Percentiles rank a stretch among this genome's conserved stretches.
Evolutionary conservation across 2,888 invertebrate genomes (phyloP).

Genomic region (Megaustenia siamemsis): DNA sequence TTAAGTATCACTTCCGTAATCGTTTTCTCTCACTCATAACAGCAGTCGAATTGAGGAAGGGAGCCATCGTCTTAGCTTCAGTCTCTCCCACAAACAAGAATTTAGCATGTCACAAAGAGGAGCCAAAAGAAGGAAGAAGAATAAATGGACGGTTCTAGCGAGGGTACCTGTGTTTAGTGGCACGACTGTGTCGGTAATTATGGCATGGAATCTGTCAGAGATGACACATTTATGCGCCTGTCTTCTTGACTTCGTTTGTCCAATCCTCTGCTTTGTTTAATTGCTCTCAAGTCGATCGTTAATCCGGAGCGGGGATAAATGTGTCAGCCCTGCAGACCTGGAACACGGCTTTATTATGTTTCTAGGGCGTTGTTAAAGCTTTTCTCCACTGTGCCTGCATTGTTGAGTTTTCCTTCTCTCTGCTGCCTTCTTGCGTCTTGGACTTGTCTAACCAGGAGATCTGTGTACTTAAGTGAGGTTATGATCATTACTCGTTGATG

Average conservation of each 20-base stretch:
- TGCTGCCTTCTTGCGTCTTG: not conserved
- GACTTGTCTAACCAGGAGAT: no score
- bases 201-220: constrained; percentile 41
- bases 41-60: not conserved
- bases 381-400: not conserved
- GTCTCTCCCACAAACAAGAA: not conserved
- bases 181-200: constrained; percentile 13
- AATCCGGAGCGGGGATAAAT: constrained; percentile 39
- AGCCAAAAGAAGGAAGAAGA: not conserved
- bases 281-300: constrained; percentile 46
- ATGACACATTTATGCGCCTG: constrained; percentile 43
- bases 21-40: not conserved
- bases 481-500: not conserved
- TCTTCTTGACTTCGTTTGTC: constrained; percentile 36
- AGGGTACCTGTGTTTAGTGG: constrained; percentile 36
- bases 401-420: not conserved
- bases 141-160: not conserved
- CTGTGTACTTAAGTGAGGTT: not conserved
- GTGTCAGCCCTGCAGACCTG: constrained; percentile 8
- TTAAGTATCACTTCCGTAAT: constrained; percentile 9
- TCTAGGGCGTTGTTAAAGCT: not conserved
- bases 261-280: constrained; percentile 44
- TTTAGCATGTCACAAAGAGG: not conserved
- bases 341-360: constrained; percentile 36
- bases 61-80: not conserved